Conservation (phyloP, 2,797 vertebrate genomes). For the Brotogeris chrysoptera region DNA sequence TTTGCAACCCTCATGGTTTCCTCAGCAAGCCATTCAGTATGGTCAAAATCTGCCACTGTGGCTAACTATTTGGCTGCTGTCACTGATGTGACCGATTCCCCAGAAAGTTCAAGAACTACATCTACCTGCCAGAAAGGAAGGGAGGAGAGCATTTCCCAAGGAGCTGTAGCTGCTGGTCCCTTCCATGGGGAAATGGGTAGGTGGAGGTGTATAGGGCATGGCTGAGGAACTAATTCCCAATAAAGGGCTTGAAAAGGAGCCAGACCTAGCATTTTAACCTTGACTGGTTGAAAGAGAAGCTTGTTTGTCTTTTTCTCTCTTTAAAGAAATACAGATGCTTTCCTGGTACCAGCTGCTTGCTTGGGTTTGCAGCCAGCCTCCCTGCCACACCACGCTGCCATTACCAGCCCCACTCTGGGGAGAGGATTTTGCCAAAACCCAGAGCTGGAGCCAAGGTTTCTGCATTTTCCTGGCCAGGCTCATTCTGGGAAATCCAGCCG, state of each 20-base stretch:
- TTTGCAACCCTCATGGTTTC: not conserved
- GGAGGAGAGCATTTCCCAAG: constrained; percentile 21
- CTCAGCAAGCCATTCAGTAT: not conserved
- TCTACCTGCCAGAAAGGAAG: constrained; percentile 21
- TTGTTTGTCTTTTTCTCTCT: not conserved
- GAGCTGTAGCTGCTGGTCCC: not conserved
- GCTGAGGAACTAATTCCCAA: not conserved
- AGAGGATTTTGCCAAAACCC: not conserved
- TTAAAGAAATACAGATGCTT: not conserved
- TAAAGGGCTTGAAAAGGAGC: not conserved
- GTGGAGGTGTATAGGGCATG: not conserved
- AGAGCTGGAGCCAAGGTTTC: not conserved
- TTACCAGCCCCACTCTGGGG: not conserved
- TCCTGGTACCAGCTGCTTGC: not conserved
- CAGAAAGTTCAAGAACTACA: not conserved
- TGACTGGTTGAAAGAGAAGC: not conserved
- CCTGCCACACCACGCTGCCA: not conserved
- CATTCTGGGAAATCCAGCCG: constrained; percentile 65
- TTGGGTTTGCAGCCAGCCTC: not conserved
- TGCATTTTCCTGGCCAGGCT: constrained; percentile 48
- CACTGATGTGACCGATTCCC: not conserved
- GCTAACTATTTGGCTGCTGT: not conserved
- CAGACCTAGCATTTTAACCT: not conserved
- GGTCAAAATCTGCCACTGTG: not conserved
- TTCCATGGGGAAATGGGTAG: not conserved